phyloP scores from a whole-genome alignment of 2,888 invertebrate species.

The Chymomyza caudatula region DNA sequence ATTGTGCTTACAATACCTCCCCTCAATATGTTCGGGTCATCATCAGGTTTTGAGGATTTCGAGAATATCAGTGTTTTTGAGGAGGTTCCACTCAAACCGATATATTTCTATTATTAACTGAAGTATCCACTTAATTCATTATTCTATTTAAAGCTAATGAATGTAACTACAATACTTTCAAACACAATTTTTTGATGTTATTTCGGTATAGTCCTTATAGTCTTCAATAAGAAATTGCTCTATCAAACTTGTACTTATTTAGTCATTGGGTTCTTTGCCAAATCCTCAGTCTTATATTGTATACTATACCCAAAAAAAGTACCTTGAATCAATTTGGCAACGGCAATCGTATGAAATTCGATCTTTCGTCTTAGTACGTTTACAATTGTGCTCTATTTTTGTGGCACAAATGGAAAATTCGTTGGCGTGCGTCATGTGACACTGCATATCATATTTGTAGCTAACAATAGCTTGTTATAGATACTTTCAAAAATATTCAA shows the following conservation, averaged over 20 bases:
- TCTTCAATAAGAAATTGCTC: too few relatives aligned
- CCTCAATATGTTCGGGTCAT: too few relatives aligned
- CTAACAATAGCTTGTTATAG: not conserved
- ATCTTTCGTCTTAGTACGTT: slow-evolving; percentile 40
- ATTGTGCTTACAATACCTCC: too few relatives aligned
- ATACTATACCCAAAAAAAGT: not conserved
- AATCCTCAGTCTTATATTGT: not conserved
- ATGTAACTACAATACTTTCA: too few relatives aligned
- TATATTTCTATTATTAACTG: too few relatives aligned
- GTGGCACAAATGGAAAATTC: not conserved
- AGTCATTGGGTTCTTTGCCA: not conserved
- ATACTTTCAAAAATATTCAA: not conserved
- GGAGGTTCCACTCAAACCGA: too few relatives aligned
- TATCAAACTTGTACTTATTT: slow-evolving; percentile 3
- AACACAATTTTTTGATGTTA: too few relatives aligned
- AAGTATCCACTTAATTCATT: too few relatives aligned
- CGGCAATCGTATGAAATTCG: slow-evolving; percentile 64
- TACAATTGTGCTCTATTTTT: not conserved
- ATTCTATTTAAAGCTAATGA: too few relatives aligned
- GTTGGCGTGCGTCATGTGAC: slow-evolving; percentile 59
- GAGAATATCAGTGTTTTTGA: too few relatives aligned
- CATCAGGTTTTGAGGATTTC: too few relatives aligned
- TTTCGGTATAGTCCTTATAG: too few relatives aligned
- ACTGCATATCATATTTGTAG: not conserved
- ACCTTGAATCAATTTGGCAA: not conserved